Conservation (phyloP, 2,797 vertebrate genomes). For the Takifugu ocellatus region DNA sequence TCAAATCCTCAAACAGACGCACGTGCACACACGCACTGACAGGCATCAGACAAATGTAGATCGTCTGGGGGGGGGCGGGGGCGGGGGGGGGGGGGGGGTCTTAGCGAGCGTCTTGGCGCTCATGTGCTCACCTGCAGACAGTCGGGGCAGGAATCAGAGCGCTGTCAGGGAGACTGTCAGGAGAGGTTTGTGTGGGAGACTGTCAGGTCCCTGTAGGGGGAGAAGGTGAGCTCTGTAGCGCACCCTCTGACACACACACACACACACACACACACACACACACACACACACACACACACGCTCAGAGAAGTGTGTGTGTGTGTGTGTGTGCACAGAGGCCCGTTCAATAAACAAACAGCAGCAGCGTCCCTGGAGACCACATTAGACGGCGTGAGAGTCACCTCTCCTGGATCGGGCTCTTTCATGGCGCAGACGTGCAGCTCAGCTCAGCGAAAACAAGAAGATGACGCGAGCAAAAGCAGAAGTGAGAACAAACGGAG, state of each 20-base stretch:
- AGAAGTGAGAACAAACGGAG: conserved; percentile 56
- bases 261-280: conserved; percentile 41
- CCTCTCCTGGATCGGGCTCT: conserved; percentile 31
- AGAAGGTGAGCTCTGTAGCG: conserved; percentile 37
- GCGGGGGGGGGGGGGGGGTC: conserved; percentile 1
- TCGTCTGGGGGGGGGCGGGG: background rate
- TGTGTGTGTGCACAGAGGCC: conserved; percentile 30
- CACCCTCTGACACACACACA: conserved; percentile 45
- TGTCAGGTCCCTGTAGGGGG: conserved; percentile 31
- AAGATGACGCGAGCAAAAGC: conserved; percentile 39
- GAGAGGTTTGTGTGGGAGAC: conserved; percentile 47
- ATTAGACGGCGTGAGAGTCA: conserved; percentile 43
- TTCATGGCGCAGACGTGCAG: background rate
- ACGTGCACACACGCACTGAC: conserved; percentile 12
- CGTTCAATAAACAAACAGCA: conserved; percentile 48
- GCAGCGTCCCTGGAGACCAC: conserved; percentile 37
- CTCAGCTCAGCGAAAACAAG: conserved; percentile 37
- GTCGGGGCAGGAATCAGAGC: conserved; percentile 48
- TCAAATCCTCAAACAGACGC: conserved; percentile 3
- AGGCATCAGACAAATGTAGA: conserved; percentile 30
- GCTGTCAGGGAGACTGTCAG: conserved; percentile 48
- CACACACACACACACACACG: conserved; percentile 35
- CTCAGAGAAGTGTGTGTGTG: conserved; percentile 32
- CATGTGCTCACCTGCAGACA: conserved; percentile 34
- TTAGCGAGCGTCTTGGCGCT: conserved; percentile 42